phyloP scores from a whole-genome alignment of 2,888 invertebrate genomes.

The Julus scanicus region DNA sequence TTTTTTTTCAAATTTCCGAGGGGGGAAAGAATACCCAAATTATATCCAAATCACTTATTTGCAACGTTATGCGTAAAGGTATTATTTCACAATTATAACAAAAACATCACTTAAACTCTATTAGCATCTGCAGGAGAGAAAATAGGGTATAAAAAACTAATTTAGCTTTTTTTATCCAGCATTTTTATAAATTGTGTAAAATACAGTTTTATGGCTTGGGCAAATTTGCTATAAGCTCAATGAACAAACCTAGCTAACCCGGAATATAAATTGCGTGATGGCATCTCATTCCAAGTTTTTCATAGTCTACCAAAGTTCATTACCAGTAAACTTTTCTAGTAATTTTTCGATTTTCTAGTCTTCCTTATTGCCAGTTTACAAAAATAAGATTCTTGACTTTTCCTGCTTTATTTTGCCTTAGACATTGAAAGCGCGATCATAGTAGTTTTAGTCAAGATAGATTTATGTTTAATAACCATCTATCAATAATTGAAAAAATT shows the following conservation, averaged over 20 bases:
- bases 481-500: not conserved
- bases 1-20: too few relatives aligned
- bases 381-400: not conserved
- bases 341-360: not conserved
- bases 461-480: not conserved
- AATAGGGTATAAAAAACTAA: too few relatives aligned
- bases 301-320: not conserved
- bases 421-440: not conserved
- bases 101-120: too few relatives aligned
- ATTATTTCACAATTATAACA: too few relatives aligned
- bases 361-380: not conserved
- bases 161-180: too few relatives aligned
- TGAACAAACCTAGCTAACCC: too few relatives aligned
- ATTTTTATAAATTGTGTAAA: not conserved
- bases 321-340: not conserved
- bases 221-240: too few relatives aligned
- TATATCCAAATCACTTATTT: too few relatives aligned
- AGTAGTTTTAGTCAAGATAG: not conserved
- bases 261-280: not conserved
- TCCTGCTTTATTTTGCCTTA: not conserved
- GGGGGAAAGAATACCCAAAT: too few relatives aligned
- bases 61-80: too few relatives aligned
- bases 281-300: not conserved
- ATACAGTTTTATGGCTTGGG: not conserved
- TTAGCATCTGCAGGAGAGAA: too few relatives aligned